Evolutionary conservation across 1,140 invertebrate genomes (phyloP), one percentile per base, ranked within the genome.

Genomic region (Pomacea maculata): DNA sequence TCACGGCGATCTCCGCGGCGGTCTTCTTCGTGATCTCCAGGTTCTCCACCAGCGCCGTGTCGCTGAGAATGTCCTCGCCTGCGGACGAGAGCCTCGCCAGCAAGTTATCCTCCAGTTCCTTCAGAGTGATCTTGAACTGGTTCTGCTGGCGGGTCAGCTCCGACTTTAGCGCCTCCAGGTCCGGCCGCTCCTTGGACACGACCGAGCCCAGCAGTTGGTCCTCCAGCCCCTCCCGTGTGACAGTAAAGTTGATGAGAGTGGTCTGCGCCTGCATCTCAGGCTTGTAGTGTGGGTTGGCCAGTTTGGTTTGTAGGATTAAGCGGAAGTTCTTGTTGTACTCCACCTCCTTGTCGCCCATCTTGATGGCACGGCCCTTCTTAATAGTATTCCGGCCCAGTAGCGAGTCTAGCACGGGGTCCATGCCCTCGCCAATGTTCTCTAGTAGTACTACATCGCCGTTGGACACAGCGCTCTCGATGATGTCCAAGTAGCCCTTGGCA

Each of bases 201-300:
- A 99, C 97, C 94, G 98, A 97, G 11, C 97, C 97, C 68, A 99
- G 92, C 0, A 99, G 92, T 92, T 99, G 98, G 91, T 99, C 97
- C 92, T 99, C 97, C 25, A 99, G 92, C 21, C 97, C 98, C 90
- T 98, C 97, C 88, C 96, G 80, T 7, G 98, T 99, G 0, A 99
- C 97, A n/a, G 97, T 98, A 87, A 99, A 99, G 91, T 99, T 99
- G 82, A 99, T 98, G 63, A 99, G 92, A 17, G 97, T 99, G 1
- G 97, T 97, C 92, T 99, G 97, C n/a, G 98, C 98, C 92, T 99
- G 97, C 95, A 99, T 97, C 93, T 99, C 98, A 11, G 97, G 97
- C 89, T 98, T 97, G 90, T 98, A 99, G 93, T 99, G 97, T 71
- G 97, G 98, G 93, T 99, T 99, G 11, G 97, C 97, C 82, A 99